Percentiles rank a stretch among this genome's conserved stretches.
Conservation (phyloP, 35 echinoderm and acorn worm species). For the Nesometra sesokonis region DNA sequence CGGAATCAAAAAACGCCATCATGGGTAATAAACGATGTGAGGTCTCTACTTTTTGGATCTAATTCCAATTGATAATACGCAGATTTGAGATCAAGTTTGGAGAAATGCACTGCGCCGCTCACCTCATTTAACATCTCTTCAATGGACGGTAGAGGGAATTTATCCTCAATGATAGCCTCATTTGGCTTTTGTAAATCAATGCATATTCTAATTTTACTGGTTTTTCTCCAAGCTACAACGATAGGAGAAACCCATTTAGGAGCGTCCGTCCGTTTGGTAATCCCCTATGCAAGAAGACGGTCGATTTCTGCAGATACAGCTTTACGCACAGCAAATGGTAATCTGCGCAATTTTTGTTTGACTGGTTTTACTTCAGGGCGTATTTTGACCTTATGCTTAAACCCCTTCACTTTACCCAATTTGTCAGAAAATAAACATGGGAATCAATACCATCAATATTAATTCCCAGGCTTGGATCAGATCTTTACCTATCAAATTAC, state of each 20-base stretch:
- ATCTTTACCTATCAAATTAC: conserved; percentile 8
- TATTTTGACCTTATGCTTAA: conserved; percentile 9
- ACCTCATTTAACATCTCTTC: not conserved
- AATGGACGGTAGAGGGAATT: not conserved
- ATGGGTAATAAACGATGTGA: conserved; percentile 62
- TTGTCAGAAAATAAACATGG: not conserved
- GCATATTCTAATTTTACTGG: not conserved
- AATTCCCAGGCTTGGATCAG: conserved; percentile 9
- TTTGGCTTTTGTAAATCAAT: conserved; percentile 4
- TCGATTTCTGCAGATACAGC: not conserved
- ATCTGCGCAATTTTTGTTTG: conserved; percentile 27
- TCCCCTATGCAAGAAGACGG: not conserved
- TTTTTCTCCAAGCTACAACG: not conserved
- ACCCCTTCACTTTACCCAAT: not conserved
- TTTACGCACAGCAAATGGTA: conserved; percentile 34
- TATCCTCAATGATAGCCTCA: conserved; percentile 4
- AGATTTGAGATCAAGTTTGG: conserved; percentile 51
- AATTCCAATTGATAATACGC: conserved; percentile 21
- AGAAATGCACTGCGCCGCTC: conserved; percentile 18
- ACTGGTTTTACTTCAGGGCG: not conserved
- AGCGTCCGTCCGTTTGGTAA: not conserved
- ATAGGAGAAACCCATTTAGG: conserved; percentile 15
- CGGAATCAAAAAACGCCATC: conserved; percentile 33
- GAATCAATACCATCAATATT: conserved; percentile 1
- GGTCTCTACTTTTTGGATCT: conserved; percentile 13